A percentile compares a stretch with the other conserved stretches of the same genome.
phyloP scores from a whole-genome alignment of 1,140 invertebrate species.

The Teleopsis dalmanni region DNA sequence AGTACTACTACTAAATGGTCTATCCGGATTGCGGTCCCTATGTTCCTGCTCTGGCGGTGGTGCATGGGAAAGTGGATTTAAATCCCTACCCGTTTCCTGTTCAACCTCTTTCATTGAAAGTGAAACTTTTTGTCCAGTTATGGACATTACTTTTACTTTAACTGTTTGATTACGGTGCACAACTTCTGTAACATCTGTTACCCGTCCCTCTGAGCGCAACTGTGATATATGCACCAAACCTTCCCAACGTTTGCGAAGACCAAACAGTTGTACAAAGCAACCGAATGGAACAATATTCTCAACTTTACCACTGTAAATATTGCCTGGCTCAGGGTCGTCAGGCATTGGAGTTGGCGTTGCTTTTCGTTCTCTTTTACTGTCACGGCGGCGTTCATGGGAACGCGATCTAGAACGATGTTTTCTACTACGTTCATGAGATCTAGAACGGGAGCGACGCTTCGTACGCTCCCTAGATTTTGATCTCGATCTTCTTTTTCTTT shows the following conservation, averaged over 20 bases:
- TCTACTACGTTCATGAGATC: conserved; percentile 26
- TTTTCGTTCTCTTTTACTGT: conserved; percentile 27
- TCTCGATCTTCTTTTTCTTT: conserved; percentile 6
- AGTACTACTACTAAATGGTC: conserved; percentile 54
- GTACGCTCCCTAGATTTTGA: conserved; percentile 15
- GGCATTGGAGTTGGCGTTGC: conserved; percentile 44
- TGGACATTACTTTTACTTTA: conserved; percentile 83
- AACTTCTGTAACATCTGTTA: conserved; percentile 91
- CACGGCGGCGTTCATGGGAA: conserved; percentile 22
- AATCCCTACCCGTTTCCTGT: conserved; percentile 87
- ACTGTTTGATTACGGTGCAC: conserved; percentile 86
- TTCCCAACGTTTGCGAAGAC: conserved; percentile 80
- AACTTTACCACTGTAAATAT: conserved; percentile 90
- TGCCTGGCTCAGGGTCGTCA: conserved; percentile 58
- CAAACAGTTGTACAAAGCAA: conserved; percentile 94
- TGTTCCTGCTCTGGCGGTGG: conserved; percentile 54
- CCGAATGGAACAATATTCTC: conserved; percentile 95
- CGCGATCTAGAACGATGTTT: conserved; percentile 28
- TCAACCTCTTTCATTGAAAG: conserved; percentile 98
- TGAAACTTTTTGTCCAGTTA: conserved; percentile 90
- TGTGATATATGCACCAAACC: conserved; percentile 98
- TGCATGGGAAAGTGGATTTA: conserved; percentile 75
- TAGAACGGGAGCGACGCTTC: conserved; percentile 1
- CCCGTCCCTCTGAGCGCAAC: conserved; percentile 82
- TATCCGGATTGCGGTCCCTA: conserved; percentile 76